Conservation (phyloP, 2,113 vertebrate genomes). For the Pygoscelis adeliae region DNA sequence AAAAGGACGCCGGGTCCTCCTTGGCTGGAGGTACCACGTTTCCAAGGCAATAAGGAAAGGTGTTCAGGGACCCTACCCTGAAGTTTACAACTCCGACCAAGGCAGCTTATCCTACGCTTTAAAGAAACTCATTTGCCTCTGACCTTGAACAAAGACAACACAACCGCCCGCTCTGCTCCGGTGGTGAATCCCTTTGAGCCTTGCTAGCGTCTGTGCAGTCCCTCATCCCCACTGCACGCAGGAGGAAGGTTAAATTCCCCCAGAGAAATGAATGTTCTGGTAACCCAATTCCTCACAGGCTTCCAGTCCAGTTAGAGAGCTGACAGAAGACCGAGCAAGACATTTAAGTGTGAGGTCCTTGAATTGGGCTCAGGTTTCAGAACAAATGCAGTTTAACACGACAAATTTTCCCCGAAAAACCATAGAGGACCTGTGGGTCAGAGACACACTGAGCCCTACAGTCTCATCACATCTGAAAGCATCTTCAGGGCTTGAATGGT, state of each 20-base stretch:
- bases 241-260: background rate
- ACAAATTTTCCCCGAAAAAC: background rate
- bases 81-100: background rate
- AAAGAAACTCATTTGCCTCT: background rate
- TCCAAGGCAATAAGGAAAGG: background rate
- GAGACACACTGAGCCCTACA: background rate
- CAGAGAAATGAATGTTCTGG: background rate
- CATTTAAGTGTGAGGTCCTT: background rate
- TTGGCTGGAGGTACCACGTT: background rate
- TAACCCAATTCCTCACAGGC: background rate
- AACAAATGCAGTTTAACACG: background rate
- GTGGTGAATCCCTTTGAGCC: background rate
- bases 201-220: rapidly evolving
- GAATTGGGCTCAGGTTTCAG: background rate
- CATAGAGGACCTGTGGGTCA: background rate
- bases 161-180: background rate
- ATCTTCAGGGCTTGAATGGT: background rate
- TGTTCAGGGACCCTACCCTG: too few species aligned
- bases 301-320: background rate
- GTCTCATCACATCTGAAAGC: background rate
- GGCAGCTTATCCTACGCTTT: background rate
- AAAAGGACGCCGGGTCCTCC: background rate
- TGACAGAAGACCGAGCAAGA: background rate
- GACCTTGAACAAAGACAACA: background rate
- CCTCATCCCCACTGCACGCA: rapidly evolving